phyloP scores from a whole-genome alignment of 2,113 vertebrate genomes.

The Neopipo cinnamomea region DNA sequence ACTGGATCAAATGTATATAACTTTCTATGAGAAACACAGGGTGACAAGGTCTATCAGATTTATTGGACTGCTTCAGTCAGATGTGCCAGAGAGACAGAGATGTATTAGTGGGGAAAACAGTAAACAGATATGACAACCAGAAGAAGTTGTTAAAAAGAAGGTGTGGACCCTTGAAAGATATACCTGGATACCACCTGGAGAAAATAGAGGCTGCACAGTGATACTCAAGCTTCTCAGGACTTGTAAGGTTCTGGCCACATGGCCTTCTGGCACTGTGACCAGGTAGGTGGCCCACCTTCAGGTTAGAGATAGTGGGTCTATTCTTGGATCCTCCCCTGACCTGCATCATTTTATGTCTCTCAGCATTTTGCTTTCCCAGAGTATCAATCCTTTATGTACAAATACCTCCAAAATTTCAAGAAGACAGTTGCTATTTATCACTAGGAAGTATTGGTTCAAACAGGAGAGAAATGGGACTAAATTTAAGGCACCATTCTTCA shows the following conservation, averaged over 20 bases:
- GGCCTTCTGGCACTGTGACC: neutral
- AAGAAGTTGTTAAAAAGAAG: neutral
- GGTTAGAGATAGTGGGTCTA: neutral
- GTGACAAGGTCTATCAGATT: neutral
- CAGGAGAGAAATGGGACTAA: neutral
- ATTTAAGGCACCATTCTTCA: neutral
- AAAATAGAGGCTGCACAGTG: neutral
- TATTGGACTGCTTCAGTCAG: neutral
- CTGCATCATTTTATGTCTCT: neutral
- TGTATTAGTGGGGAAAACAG: neutral
- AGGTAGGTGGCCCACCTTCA: neutral
- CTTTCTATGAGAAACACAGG: neutral
- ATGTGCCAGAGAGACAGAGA: neutral
- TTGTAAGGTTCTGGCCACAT: neutral
- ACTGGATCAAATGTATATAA: neutral
- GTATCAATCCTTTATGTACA: neutral
- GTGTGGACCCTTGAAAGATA: neutral
- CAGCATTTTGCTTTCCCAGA: fast-evolving
- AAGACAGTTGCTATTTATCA: neutral
- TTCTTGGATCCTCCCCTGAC: neutral
- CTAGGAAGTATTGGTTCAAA: neutral
- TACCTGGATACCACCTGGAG: neutral
- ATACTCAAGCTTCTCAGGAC: neutral
- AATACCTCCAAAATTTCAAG: neutral
- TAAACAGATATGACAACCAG: neutral